These are phyloP conservation scores for Acridotheres tristis DNA, from an alignment of 2,797 vertebrate species.

Conservation along the genomic window DNA sequence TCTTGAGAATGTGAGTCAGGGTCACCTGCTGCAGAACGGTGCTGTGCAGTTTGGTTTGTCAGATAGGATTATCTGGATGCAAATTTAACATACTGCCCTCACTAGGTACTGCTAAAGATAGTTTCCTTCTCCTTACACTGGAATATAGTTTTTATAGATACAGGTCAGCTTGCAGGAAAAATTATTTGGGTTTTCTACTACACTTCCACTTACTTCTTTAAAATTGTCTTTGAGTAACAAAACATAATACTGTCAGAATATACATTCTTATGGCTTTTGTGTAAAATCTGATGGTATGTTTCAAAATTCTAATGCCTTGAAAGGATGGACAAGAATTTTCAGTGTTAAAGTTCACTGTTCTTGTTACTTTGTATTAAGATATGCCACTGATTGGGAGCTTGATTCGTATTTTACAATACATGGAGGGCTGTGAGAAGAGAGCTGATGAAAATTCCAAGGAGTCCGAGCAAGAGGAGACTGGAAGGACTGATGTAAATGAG, in stretches of 20 bases:
- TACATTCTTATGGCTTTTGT: background rate
- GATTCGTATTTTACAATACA: slow-evolving; percentile 85
- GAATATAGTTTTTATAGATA: background rate
- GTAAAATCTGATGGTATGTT: background rate
- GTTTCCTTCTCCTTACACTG: background rate
- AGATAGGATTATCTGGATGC: background rate
- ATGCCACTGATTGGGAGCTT: slow-evolving; percentile 83
- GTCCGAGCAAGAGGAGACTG: slow-evolving; percentile 45
- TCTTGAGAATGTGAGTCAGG: background rate
- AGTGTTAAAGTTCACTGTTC: background rate
- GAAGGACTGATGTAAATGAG: slow-evolving; percentile 38
- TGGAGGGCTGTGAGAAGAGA: slow-evolving; percentile 78
- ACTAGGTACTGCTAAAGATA: background rate
- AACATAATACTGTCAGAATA: background rate
- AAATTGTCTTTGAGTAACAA: background rate
- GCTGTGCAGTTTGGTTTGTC: background rate
- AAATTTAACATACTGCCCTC: background rate
- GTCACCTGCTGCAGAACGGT: background rate
- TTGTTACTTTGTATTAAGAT: slow-evolving; percentile 66
- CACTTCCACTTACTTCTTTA: background rate
- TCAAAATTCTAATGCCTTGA: background rate
- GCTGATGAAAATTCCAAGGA: slow-evolving; percentile 44
- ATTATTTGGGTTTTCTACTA: background rate
- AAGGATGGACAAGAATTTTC: background rate
- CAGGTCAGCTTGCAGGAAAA: background rate